A percentile compares a stretch with the other conserved stretches of the same genome.
Conservation (phyloP, 2,888 invertebrate genomes). For the Siphlonurus alternatus region DNA sequence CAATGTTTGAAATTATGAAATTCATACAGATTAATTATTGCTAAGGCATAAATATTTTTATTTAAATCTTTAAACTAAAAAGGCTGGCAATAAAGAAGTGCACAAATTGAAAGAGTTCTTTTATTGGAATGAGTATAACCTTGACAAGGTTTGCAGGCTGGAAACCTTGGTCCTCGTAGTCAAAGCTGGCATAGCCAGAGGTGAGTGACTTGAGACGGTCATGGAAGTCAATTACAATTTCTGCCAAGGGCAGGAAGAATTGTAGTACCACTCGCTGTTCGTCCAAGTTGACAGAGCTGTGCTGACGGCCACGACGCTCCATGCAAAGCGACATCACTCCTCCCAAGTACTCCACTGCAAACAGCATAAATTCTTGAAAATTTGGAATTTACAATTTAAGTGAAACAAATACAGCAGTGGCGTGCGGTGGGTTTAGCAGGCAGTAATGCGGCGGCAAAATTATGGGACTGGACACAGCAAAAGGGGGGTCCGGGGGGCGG, state of each 20-base stretch:
- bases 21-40: too few species aligned
- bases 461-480: too few species aligned
- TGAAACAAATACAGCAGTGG: background rate
- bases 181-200: constrained; percentile 92
- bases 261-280: constrained; percentile 64
- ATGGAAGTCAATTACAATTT: constrained; percentile 90
- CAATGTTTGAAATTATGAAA: too few species aligned
- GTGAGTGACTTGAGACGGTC: constrained; percentile 75
- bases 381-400: background rate
- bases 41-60: too few species aligned
- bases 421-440: too few species aligned
- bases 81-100: too few species aligned
- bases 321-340: constrained; percentile 52
- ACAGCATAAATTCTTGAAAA: constrained; percentile 6
- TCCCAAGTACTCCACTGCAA: constrained; percentile 44
- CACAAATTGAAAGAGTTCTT: background rate
- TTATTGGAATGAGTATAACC: constrained; percentile 34
- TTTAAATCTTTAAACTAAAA: too few species aligned
- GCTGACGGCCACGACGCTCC: constrained; percentile 54
- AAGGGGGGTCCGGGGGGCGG: too few species aligned
- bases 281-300: constrained; percentile 60
- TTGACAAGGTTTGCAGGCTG: constrained; percentile 59
- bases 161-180: constrained; percentile 80
- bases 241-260: constrained; percentile 73
- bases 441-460: too few species aligned